These are phyloP conservation scores for Desmodus rotundus DNA, from an alignment of 2,113 vertebrate genomes.

Conservation along the genomic window DNA sequence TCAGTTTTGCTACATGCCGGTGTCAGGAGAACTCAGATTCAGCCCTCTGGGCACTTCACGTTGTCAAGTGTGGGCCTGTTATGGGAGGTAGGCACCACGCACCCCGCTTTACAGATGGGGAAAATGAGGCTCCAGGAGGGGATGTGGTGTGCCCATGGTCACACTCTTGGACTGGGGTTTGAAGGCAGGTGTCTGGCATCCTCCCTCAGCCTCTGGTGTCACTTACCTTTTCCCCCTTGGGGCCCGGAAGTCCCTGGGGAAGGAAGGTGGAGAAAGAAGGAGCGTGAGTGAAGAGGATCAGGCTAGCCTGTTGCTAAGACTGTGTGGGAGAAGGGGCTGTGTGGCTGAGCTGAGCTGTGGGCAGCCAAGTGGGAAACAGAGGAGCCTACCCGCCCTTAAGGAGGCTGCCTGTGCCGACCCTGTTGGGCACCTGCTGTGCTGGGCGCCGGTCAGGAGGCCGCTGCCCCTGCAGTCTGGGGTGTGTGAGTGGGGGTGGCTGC, in stretches of 20 bases:
- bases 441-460: not conserved
- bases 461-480: conserved; percentile 16
- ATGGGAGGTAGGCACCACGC: not conserved
- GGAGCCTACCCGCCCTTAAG: not conserved
- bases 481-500: not conserved
- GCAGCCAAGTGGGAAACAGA: not conserved
- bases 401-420: not conserved
- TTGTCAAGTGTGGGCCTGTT: not conserved
- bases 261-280: conserved; percentile 54
- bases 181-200: not conserved
- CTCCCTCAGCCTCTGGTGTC: not conserved
- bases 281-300: not conserved
- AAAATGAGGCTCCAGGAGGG: not conserved
- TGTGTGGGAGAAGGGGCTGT: not conserved
- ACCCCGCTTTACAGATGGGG: not conserved
- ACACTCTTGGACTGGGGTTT: not conserved
- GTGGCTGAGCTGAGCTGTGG: not conserved
- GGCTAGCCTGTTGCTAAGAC: rapidly evolving
- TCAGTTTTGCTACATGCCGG: not conserved
- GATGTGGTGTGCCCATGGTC: not conserved
- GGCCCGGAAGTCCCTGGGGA: conserved; percentile 89
- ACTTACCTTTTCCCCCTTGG: conserved; percentile 95
- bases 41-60: not conserved
- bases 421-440: not conserved
- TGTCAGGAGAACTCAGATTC: not conserved